Evolutionary conservation across 2,888 invertebrate genomes (phyloP).

Genomic region (Epinotia ramella): DNA sequence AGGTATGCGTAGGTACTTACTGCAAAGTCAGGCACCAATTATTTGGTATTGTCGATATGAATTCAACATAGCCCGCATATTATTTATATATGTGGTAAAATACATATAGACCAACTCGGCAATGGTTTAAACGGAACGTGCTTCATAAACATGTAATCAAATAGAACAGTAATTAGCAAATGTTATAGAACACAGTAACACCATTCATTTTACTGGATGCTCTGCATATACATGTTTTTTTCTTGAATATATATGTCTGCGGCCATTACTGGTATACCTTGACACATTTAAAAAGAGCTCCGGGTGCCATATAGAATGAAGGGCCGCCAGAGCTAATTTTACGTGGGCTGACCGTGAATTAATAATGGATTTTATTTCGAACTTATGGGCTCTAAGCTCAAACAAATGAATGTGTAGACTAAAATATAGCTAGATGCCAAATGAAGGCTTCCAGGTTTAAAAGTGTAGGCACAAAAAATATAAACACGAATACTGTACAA

Average conservation of each 20-base stretch:
- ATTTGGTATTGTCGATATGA: background rate
- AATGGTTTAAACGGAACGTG: too few relatives aligned
- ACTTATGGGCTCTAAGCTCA: background rate
- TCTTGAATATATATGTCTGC: background rate
- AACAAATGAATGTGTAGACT: background rate
- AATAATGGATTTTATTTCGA: background rate
- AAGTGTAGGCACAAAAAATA: conserved; percentile 10
- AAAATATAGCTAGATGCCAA: conserved; percentile 27
- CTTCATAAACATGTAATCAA: too few relatives aligned
- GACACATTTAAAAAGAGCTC: too few relatives aligned
- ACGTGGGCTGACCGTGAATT: too few relatives aligned
- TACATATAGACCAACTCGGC: too few relatives aligned
- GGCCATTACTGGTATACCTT: too few relatives aligned
- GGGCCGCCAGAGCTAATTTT: too few relatives aligned
- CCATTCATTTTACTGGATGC: background rate
- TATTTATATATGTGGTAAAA: too few relatives aligned
- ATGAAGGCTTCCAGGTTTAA: conserved; percentile 31
- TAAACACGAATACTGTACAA: conserved; percentile 5
- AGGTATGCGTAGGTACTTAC: background rate
- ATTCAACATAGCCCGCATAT: background rate
- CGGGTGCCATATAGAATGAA: too few relatives aligned
- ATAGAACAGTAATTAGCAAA: background rate
- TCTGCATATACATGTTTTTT: background rate
- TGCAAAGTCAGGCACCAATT: background rate
- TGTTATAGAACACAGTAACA: background rate